A percentile compares a stretch with the other conserved stretches of the same genome.
These are phyloP conservation scores for Enteromius paludinosus DNA, from an alignment of 2,797 vertebrate genomes.

Conservation along the genomic window DNA sequence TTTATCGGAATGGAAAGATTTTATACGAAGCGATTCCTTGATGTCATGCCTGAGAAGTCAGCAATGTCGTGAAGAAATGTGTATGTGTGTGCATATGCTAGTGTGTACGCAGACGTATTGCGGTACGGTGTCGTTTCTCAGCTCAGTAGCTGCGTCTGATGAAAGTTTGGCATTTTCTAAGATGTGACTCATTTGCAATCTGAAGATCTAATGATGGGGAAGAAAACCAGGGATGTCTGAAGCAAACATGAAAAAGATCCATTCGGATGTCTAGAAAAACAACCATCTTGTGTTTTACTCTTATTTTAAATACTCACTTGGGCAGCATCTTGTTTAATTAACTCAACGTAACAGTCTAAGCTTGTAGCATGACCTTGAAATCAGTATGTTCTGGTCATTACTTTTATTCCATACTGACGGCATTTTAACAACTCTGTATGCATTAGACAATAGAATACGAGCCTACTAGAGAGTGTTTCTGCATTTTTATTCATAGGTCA, in stretches of 20 bases:
- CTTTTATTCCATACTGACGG: neutral
- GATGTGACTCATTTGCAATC: slow-evolving; percentile 58
- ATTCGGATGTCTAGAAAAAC: slow-evolving; percentile 16
- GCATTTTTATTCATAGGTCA: slow-evolving; percentile 35
- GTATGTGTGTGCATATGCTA: neutral
- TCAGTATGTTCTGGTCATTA: neutral
- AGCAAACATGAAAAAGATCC: slow-evolving; percentile 26
- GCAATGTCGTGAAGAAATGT: slow-evolving; percentile 4
- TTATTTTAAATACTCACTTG: neutral
- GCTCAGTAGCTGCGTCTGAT: slow-evolving; percentile 49
- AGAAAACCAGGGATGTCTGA: slow-evolving; percentile 19
- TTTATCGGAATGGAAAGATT: slow-evolving; percentile 52
- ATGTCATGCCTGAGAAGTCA: slow-evolving; percentile 52
- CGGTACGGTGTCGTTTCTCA: slow-evolving; percentile 26
- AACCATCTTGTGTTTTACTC: neutral
- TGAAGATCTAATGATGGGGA: slow-evolving; percentile 32
- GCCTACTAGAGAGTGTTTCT: slow-evolving; percentile 13
- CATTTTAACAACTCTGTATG: neutral
- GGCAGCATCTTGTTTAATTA: neutral
- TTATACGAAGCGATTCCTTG: slow-evolving; percentile 32
- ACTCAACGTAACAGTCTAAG: neutral
- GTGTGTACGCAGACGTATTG: slow-evolving; percentile 18
- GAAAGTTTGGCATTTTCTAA: slow-evolving; percentile 57
- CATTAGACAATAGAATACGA: neutral
- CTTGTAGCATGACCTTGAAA: neutral